Conservation (phyloP, 2,888 invertebrate species). For the Pyralis farinalis region DNA sequence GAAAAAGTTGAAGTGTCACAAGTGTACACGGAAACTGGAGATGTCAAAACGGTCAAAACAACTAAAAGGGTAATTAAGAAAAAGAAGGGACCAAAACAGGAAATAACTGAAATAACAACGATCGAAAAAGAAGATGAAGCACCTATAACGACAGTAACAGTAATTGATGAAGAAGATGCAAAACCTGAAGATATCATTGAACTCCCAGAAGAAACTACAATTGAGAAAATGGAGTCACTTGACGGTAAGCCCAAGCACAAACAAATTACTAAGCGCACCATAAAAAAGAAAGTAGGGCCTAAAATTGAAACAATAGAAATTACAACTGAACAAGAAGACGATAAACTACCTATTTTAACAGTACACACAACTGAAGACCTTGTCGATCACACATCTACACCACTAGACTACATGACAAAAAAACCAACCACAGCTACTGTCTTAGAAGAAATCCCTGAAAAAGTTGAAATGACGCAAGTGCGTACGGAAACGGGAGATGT, state of each 20-base stretch:
- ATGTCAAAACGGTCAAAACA: constrained; percentile 35
- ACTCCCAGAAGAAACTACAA: constrained; percentile 46
- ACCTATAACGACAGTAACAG: constrained; percentile 24
- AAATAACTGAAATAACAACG: constrained; percentile 60
- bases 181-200: constrained; percentile 22
- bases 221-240: constrained; percentile 32
- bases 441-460: constrained; percentile 35
- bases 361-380: constrained; percentile 16
- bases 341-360: constrained; percentile 11
- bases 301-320: constrained; percentile 18
- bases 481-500: constrained; percentile 45
- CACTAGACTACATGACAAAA: constrained; percentile 13
- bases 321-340: constrained; percentile 17
- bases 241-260: constrained; percentile 41
- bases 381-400: constrained; percentile 19
- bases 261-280: constrained; percentile 17
- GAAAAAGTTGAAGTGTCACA: constrained; percentile 29
- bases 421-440: constrained; percentile 30
- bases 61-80: constrained; percentile 35
- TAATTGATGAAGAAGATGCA: constrained; percentile 19
- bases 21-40: constrained; percentile 26
- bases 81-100: constrained; percentile 46
- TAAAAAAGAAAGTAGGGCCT: constrained; percentile 18
- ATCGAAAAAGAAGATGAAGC: constrained; percentile 29
- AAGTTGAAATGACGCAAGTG: constrained; percentile 53